Evolutionary conservation across 2,113 vertebrate species (phyloP).

Genomic region (Oreochromis aureus): DNA sequence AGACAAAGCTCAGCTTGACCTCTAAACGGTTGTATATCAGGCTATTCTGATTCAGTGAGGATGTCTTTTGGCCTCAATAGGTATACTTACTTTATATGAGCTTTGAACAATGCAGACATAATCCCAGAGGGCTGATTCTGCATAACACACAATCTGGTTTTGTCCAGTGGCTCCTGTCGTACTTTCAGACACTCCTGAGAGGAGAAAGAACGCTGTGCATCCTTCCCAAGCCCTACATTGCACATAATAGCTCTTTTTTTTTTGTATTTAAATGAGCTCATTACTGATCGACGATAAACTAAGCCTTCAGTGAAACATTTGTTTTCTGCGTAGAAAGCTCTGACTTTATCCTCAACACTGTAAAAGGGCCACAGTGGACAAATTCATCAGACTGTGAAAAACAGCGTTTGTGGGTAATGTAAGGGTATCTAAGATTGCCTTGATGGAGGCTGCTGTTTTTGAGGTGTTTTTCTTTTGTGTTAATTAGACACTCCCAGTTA

Average conservation of each 20-base stretch:
- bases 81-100: conserved; percentile 77
- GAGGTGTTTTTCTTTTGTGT: conserved; percentile 66
- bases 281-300: background rate
- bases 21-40: conserved; percentile 83
- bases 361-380: background rate
- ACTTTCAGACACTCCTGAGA: conserved; percentile 3
- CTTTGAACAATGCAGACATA: conserved; percentile 82
- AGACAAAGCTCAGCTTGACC: conserved; percentile 94
- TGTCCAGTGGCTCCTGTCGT: conserved; percentile 5
- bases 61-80: conserved; percentile 84
- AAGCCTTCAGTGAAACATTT: background rate
- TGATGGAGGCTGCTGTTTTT: conserved; percentile 33
- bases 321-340: background rate
- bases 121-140: conserved; percentile 69
- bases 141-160: conserved; percentile 63
- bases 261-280: background rate
- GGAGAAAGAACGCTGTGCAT: background rate
- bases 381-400: conserved; percentile 2
- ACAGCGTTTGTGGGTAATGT: background rate
- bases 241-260: background rate
- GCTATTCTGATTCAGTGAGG: conserved; percentile 71
- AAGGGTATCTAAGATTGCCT: conserved; percentile 21
- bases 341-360: background rate
- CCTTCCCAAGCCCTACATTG: background rate
- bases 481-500: conserved; percentile 68